Percentiles rank a stretch among this genome's conserved stretches.
phyloP scores from a whole-genome alignment of 2,113 vertebrate species.

The Motacilla alba region DNA sequence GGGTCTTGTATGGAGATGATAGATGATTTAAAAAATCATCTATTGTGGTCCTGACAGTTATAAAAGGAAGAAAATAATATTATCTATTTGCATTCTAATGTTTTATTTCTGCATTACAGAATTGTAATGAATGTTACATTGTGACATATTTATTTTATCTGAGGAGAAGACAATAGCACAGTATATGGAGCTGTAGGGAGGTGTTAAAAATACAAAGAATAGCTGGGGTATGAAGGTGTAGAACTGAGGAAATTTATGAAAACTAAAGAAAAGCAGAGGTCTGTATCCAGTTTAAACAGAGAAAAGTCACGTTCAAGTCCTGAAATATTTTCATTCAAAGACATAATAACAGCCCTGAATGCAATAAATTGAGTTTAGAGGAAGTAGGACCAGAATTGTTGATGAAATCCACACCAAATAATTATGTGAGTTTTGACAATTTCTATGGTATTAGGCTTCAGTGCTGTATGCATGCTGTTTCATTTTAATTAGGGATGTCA shows the following conservation, averaged over 20 bases:
- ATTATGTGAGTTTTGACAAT: not conserved
- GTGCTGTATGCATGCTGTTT: not conserved
- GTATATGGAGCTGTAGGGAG: not conserved
- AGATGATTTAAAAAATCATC: not conserved
- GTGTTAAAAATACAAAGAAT: not conserved
- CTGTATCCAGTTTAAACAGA: not conserved
- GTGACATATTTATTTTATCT: not conserved
- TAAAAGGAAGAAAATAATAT: not conserved
- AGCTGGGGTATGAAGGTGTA: not conserved
- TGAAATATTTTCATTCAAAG: not conserved
- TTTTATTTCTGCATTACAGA: not conserved
- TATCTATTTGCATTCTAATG: not conserved
- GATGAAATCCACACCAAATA: not conserved
- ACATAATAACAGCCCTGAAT: not conserved
- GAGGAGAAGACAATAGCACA: not conserved
- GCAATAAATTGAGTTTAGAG: not conserved
- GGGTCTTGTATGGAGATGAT: not conserved
- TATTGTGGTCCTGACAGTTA: not conserved
- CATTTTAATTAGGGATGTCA: not conserved
- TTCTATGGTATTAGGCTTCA: not conserved
- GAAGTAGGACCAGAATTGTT: not conserved
- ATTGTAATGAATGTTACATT: not conserved
- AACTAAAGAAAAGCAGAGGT: not conserved
- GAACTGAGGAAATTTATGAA: not conserved
- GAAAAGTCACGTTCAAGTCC: not conserved